phyloP scores from a whole-genome alignment of 2,113 vertebrate species.

The Todiramphus chloris region DNA sequence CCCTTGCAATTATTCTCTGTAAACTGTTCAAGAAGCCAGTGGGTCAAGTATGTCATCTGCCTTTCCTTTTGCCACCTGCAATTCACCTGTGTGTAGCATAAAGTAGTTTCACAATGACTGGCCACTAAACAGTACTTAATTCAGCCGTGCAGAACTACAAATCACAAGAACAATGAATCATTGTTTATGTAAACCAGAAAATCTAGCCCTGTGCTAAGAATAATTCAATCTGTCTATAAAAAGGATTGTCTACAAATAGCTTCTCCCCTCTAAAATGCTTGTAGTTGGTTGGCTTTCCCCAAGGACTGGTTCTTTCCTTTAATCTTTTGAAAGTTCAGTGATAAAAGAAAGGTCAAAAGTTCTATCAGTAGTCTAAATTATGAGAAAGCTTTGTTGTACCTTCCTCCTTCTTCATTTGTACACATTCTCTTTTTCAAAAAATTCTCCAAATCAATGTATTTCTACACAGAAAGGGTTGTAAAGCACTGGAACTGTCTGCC shows the following conservation, averaged over 20 bases:
- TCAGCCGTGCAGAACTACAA: neutral
- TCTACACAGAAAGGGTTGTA: neutral
- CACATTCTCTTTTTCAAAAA: neutral
- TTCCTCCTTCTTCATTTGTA: neutral
- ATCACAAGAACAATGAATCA: constrained; percentile 55
- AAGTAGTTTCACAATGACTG: constrained; percentile 11
- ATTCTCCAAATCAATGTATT: neutral
- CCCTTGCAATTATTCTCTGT: neutral
- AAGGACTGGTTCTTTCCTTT: neutral
- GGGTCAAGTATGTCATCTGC: neutral
- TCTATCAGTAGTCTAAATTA: neutral
- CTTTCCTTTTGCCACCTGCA: neutral
- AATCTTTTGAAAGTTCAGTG: neutral
- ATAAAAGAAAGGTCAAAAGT: neutral
- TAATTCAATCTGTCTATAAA: constrained; percentile 19
- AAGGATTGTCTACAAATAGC: neutral
- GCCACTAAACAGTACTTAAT: neutral
- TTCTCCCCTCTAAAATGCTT: constrained; percentile 3
- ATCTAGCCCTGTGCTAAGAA: constrained; percentile 24
- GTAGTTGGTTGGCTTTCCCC: neutral
- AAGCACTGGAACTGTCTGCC: too few species aligned
- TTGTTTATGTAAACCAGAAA: constrained; percentile 45
- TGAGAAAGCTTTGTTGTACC: neutral
- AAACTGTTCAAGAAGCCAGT: neutral
- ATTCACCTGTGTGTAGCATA: neutral